A percentile compares a stretch with the other conserved stretches of the same genome.
phyloP scores from a whole-genome alignment of 1,140 invertebrate genomes.

The Coenobita brevimanus region DNA sequence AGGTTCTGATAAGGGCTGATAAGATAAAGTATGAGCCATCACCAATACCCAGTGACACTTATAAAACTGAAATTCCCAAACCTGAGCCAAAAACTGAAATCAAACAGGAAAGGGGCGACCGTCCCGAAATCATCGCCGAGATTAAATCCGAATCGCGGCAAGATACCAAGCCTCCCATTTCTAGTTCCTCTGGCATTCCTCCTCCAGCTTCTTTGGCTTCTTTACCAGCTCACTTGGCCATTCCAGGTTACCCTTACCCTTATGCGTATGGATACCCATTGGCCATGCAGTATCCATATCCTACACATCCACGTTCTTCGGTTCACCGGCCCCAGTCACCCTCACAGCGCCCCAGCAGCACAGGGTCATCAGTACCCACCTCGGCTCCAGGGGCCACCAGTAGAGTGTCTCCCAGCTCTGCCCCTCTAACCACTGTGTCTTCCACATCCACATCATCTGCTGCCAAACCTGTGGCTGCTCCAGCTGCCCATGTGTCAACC shows the following conservation, averaged over 20 bases:
- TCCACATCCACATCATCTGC: conserved; percentile 70
- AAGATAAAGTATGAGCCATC: conserved; percentile 47
- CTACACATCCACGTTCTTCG: conserved; percentile 64
- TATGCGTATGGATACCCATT: conserved; percentile 73
- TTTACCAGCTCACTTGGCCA: conserved; percentile 71
- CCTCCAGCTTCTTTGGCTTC: conserved; percentile 43
- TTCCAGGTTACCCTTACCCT: conserved; percentile 71
- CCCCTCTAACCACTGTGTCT: conserved; percentile 77
- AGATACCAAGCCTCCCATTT: conserved; percentile 21
- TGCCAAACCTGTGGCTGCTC: conserved; percentile 45
- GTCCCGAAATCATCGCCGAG: conserved; percentile 69
- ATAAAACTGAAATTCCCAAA: conserved; percentile 54
- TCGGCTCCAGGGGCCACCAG: conserved; percentile 73
- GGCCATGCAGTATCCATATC: conserved; percentile 73
- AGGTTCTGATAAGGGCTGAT: conserved; percentile 32
- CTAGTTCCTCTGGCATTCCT: conserved; percentile 31
- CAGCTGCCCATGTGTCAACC: conserved; percentile 13
- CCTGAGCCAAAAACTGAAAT: conserved; percentile 58
- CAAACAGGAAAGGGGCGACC: conserved; percentile 63
- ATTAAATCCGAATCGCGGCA: conserved; percentile 63
- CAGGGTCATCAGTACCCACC: conserved; percentile 72
- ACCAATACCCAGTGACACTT: conserved; percentile 13
- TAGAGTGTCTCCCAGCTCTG: conserved; percentile 70
- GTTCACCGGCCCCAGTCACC: conserved; percentile 73
- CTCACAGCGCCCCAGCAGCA: conserved; percentile 71